phyloP scores from a whole-genome alignment of 2,113 vertebrate genomes.

The Chaetura pelagica region DNA sequence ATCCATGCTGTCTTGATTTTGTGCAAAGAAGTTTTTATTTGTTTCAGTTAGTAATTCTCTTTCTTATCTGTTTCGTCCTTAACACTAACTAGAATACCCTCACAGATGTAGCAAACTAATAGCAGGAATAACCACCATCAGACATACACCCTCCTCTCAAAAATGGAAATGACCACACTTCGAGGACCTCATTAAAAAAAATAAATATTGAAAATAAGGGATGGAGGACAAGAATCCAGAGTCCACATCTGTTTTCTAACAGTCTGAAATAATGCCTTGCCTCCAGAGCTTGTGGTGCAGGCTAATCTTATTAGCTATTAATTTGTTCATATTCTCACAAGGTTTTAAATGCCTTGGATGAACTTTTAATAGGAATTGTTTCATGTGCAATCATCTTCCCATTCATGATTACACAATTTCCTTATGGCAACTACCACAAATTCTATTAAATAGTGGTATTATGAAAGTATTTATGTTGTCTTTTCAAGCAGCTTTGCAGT shows the following conservation, averaged over 20 bases:
- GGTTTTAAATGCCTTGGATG: background rate
- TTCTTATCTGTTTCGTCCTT: background rate
- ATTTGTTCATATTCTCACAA: background rate
- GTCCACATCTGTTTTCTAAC: conserved; percentile 21
- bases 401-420: background rate
- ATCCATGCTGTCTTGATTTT: background rate
- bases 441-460: background rate
- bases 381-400: background rate
- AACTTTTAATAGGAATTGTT: background rate
- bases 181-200: conserved; percentile 1
- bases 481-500: background rate
- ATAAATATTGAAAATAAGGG: background rate
- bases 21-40: background rate
- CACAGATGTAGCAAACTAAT: background rate
- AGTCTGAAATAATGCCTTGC: background rate
- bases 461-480: background rate
- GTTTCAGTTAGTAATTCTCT: background rate
- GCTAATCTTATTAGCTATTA: background rate
- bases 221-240: background rate
- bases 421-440: background rate
- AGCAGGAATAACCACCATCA: background rate
- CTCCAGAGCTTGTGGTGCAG: background rate
- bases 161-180: background rate
- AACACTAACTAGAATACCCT: background rate
- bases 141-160: background rate